phyloP scores from a whole-genome alignment of 2,888 invertebrate species.

The Steromphala cineraria region DNA sequence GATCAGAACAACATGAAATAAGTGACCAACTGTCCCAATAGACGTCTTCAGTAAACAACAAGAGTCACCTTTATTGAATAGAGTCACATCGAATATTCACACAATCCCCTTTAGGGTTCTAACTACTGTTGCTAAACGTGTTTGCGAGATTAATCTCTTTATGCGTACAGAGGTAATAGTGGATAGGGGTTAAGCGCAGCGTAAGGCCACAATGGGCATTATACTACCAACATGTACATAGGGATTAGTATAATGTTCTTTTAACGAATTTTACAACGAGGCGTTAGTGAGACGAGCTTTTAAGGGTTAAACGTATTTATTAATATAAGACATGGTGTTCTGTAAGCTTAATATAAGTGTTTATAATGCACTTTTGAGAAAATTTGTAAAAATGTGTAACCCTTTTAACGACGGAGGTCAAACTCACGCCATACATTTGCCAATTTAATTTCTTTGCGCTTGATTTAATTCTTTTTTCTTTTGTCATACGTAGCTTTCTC shows the following conservation, averaged over 20 bases:
- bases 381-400: too few relatives aligned
- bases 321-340: too few relatives aligned
- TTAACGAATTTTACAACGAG: constrained; percentile 4
- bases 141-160: constrained; percentile 14
- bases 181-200: neutral
- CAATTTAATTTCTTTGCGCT: neutral
- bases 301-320: constrained; percentile 9
- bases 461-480: neutral
- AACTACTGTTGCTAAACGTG: constrained; percentile 9
- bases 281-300: neutral
- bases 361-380: too few relatives aligned
- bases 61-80: neutral
- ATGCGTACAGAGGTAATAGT: constrained; percentile 1
- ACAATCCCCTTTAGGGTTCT: constrained; percentile 4
- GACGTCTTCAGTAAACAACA: neutral
- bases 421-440: neutral
- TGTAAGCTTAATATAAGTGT: too few relatives aligned
- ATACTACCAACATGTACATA: neutral
- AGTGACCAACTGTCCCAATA: neutral
- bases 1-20: constrained; percentile 3
- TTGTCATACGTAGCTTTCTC: neutral
- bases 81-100: constrained; percentile 7
- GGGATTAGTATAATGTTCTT: neutral
- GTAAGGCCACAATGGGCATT: neutral
- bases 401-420: too few relatives aligned